Base-by-base conservation (phyloP, 2,797 vertebrate genomes). In the Macrochelys suwanniensis region DNA sequence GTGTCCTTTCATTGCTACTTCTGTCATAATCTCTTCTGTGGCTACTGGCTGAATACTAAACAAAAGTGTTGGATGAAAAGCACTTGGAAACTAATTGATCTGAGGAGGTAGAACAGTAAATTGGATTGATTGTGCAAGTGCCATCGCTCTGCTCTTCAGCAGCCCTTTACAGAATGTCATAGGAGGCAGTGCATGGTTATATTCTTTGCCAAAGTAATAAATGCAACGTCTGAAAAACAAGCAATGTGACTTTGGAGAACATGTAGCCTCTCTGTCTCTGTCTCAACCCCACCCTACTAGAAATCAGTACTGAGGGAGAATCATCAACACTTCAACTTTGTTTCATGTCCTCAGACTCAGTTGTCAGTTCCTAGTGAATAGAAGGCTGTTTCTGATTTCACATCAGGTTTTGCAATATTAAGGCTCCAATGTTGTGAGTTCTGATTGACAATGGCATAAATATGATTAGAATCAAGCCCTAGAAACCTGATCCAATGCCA, bases 81-180 rank as follows among this genome's bases (percentile, higher is more conserved):
- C 71, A 84, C 25, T 81, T 61, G 9, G 76, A 87, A 97, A 95
- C 68, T 90, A 94, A 93, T 90, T 85, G 92, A 96, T 97, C 45
- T 88, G 42, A 61, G 82, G 87, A 94, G 85, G 10, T 61, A 45
- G 50, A 94, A 42, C 77, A 92, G 51, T 89, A 79, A 90, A 93
- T 92, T 65, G 51, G 89, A 97, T 85, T 89, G 89, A 96, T 89
- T 89, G 54, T 92, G 56, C 74, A 68, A 94, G 37, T 93, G 45
- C 10, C 47, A 78, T 88, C 91, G 54, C 37, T 79, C 59, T 94
- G 81, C 7, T 94, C 84, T 95, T 89, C 80, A 94, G 8, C 77
- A 85, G 50, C 53, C 56, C 57, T 82, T 90, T 85, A 57, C 19
- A 96, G 80, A 88, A 82, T 92, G 65, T 87, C 28, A 57, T 89